Percentiles rank a stretch among this genome's conserved stretches.
Evolutionary conservation across 2,113 vertebrate species (phyloP).

Genomic region (Sceloporus undulatus): DNA sequence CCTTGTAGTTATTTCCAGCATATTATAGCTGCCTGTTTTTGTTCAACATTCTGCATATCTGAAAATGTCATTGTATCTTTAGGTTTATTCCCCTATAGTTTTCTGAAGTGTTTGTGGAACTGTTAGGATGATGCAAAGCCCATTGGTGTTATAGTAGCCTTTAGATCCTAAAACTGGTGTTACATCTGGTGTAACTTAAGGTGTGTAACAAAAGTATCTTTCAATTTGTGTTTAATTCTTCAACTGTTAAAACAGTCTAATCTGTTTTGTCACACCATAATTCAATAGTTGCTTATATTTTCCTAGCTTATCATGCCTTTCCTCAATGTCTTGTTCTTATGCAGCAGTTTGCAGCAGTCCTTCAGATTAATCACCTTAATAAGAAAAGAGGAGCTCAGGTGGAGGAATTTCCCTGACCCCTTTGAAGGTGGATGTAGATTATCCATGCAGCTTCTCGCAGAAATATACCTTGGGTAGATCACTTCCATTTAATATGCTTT

Average conservation of each 20-base stretch:
- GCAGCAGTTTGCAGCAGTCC: conserved; percentile 8
- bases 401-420: background rate
- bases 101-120: background rate
- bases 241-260: too few species aligned
- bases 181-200: background rate
- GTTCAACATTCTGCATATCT: background rate
- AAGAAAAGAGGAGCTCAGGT: conserved; percentile 1
- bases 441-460: background rate
- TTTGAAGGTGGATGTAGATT: background rate
- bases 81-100: background rate
- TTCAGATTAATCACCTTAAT: conserved; percentile 18
- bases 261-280: too few species aligned
- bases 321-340: background rate
- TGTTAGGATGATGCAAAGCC: background rate
- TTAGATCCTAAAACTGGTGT: background rate
- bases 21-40: background rate
- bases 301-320: background rate
- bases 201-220: background rate
- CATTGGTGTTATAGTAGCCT: background rate
- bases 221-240: too few species aligned
- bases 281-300: conserved; percentile 8
- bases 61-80: background rate
- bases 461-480: background rate
- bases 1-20: background rate
- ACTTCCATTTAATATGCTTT: background rate